Conservation (phyloP, 2,797 vertebrate genomes). For the Lagocephalus sceleratus region DNA sequence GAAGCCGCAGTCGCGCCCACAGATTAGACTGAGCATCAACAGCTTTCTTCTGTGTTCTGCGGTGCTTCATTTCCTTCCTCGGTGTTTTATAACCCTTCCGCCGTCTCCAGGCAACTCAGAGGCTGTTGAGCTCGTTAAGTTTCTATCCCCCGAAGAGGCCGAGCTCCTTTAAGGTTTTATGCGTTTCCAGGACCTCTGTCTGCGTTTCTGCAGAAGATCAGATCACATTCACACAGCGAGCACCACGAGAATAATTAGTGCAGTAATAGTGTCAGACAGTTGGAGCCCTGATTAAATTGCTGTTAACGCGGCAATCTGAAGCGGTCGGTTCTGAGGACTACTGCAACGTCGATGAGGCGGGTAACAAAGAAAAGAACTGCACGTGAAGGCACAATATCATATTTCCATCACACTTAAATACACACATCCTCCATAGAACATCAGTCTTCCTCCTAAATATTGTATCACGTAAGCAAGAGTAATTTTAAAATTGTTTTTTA, state of each 20-base stretch:
- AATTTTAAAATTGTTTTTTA: too few relatives aligned
- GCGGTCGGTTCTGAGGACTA: slow-evolving; percentile 3
- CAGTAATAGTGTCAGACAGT: slow-evolving; percentile 50
- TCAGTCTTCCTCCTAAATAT: too few relatives aligned
- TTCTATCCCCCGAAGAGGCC: slow-evolving; percentile 65
- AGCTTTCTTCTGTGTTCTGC: slow-evolving; percentile 39
- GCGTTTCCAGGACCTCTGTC: slow-evolving; percentile 49
- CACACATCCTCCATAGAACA: too few relatives aligned
- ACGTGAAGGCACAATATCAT: too few relatives aligned
- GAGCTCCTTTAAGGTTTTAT: slow-evolving; percentile 62
- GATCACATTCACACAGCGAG: slow-evolving; percentile 47
- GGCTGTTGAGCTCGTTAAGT: slow-evolving; percentile 73
- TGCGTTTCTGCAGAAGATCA: slow-evolving; percentile 53
- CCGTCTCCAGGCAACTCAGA: slow-evolving; percentile 74
- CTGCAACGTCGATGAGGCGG: too few relatives aligned
- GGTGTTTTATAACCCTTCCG: slow-evolving; percentile 68
- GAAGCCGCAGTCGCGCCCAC: slow-evolving; percentile 33
- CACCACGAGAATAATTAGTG: slow-evolving; percentile 64
- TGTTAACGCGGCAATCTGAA: slow-evolving; percentile 53
- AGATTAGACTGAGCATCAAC: slow-evolving; percentile 51
- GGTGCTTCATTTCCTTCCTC: slow-evolving; percentile 66
- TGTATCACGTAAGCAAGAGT: too few relatives aligned
- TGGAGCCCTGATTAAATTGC: slow-evolving; percentile 53
- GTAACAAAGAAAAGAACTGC: too few relatives aligned
- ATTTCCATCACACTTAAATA: too few relatives aligned